Conservation (phyloP, 2,797 vertebrate genomes). For the Hippopotamyrus pictus region DNA sequence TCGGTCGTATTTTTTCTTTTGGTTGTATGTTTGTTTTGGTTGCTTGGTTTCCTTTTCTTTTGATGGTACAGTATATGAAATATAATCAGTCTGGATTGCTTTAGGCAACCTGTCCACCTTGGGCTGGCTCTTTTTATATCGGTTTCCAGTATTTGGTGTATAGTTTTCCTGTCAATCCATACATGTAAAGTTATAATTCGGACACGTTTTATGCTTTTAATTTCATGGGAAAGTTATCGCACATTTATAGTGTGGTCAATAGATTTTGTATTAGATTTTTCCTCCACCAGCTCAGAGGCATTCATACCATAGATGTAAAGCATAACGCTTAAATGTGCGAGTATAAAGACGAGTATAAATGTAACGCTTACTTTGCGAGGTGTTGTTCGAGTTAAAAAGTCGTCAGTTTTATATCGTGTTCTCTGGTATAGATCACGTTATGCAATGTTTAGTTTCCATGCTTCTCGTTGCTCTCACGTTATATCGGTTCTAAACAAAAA, state of each 20-base stretch:
- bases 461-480: conserved; percentile 73
- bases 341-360: conserved; percentile 61
- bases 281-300: conserved; percentile 54
- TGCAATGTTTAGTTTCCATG: conserved; percentile 76
- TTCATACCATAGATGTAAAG: conserved; percentile 65
- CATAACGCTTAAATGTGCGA: conserved; percentile 60
- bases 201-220: conserved; percentile 22
- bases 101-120: conserved; percentile 42
- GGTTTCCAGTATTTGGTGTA: neutral
- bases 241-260: conserved; percentile 30
- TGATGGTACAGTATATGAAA: conserved; percentile 64
- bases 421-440: conserved; percentile 64
- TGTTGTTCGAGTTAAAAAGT: conserved; percentile 60
- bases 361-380: conserved; percentile 59
- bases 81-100: conserved; percentile 58
- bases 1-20: conserved; percentile 50
- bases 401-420: conserved; percentile 64
- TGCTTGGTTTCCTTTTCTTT: conserved; percentile 59
- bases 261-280: conserved; percentile 42
- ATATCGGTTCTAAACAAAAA: conserved; percentile 13
- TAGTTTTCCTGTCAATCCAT: conserved; percentile 48
- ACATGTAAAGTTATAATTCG: conserved; percentile 40
- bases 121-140: neutral
- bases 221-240: conserved; percentile 26
- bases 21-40: neutral